Base-by-base conservation (phyloP, 1,140 invertebrate genomes). In the Aphaenogaster ashmeadi region DNA sequence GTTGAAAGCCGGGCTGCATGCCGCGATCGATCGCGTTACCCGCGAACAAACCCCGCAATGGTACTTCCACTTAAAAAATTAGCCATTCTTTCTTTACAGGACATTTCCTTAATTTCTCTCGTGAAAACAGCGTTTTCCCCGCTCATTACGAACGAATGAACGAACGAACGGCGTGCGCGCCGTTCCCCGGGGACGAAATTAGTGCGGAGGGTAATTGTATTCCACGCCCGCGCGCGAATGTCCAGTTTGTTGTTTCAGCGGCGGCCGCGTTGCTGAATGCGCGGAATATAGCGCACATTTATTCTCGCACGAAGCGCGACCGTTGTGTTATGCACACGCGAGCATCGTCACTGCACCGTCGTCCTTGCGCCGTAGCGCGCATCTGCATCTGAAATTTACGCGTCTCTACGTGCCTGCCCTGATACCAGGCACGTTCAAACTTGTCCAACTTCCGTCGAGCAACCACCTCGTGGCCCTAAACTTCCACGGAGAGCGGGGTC, bases 381-480 rank as follows among this genome's bases (percentile, higher is more conserved):
- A 60, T 78, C 52, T 71, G 85, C 77, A 58, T 36, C 52, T 41
- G 85, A 56, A 89, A 90, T 89, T 89, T 90, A 81, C 74, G 75
- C 75, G 27, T 87, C 78, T 83, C 56, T 27, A 60, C 74, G 85
- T 87, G 27, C 74, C 58, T 50, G 64, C 74, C 79, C 52, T 75
- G 80, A 88, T 91, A 90, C 86, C 86, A 77, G 38, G 75, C 66
- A 67, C 60, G 56, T 88, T 80, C 44, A 88, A 91, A 91, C 89
- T 91, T 84, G 81, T 86, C 69, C 71, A 88, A 88, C 86, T 80
- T 58, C 89, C 52, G 52, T 60, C 52, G 62, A 11, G 75, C 67
- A 75, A 71, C 18, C 54, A 54, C 58, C 80, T 71, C 79, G 85
- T 47, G 72, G 38, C 36, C 64, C 52, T 84, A 87, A 89, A 91